These are phyloP conservation scores for Euwallacea fornicatus DNA, from an alignment of 1,140 invertebrate species.

Conservation along the genomic window DNA sequence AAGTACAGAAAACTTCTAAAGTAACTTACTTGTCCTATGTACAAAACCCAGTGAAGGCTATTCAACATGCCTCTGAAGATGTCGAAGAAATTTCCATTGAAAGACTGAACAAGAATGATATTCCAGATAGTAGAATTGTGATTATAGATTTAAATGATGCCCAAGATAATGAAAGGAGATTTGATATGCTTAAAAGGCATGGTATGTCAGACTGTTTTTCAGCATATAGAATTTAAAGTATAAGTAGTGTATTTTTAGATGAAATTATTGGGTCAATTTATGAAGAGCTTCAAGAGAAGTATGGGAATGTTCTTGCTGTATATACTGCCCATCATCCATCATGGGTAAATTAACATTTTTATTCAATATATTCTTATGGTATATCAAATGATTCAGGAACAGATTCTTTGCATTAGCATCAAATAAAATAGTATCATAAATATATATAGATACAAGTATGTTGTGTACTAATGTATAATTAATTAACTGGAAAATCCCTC, in stretches of 20 bases:
- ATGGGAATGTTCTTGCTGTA: slow-evolving; percentile 47
- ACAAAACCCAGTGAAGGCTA: slow-evolving; percentile 46
- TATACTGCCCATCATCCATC: slow-evolving; percentile 49
- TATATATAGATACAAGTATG: too few species aligned
- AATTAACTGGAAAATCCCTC: too few species aligned
- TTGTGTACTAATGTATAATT: too few species aligned
- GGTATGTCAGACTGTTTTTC: slow-evolving; percentile 45
- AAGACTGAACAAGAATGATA: slow-evolving; percentile 38
- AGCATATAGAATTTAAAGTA: neutral
- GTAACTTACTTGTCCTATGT: slow-evolving; percentile 50
- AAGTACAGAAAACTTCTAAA: slow-evolving; percentile 40
- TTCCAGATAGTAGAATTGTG: slow-evolving; percentile 46
- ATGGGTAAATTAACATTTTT: slow-evolving; percentile 48
- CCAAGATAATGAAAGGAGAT: slow-evolving; percentile 49
- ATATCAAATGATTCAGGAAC: too few species aligned
- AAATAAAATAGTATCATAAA: too few species aligned
- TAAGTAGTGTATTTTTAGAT: slow-evolving; percentile 40
- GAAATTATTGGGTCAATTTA: slow-evolving; percentile 44
- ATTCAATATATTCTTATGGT: too few species aligned
- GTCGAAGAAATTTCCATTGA: slow-evolving; percentile 42
- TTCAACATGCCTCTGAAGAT: slow-evolving; percentile 42
- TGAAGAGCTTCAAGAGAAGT: slow-evolving; percentile 40
- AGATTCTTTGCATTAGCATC: too few species aligned
- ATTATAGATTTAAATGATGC: slow-evolving; percentile 55
- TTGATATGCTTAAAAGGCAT: slow-evolving; percentile 54